Percentiles rank a stretch among this genome's conserved stretches.
phyloP scores from a whole-genome alignment of 2,888 invertebrate genomes.

The Colostygia pectinataria region DNA sequence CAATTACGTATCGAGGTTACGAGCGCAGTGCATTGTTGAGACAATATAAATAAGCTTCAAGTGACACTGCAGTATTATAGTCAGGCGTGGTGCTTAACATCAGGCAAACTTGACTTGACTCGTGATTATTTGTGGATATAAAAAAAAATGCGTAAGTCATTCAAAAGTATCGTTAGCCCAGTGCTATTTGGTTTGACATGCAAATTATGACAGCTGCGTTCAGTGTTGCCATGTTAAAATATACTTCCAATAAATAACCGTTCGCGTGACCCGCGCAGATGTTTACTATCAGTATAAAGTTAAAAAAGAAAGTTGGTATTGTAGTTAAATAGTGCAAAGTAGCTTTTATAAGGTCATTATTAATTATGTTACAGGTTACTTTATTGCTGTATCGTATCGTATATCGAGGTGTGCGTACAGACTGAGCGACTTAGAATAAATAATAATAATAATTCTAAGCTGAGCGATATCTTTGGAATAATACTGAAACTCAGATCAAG shows the following conservation, averaged over 20 bases:
- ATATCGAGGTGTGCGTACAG: not conserved
- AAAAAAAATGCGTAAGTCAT: too few species aligned
- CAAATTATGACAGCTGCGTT: slow-evolving; percentile 34
- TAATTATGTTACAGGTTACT: slow-evolving; percentile 21
- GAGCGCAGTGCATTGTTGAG: too few species aligned
- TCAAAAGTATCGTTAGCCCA: slow-evolving; percentile 9
- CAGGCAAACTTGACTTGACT: too few species aligned
- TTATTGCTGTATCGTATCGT: slow-evolving; percentile 7
- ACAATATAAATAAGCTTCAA: too few species aligned
- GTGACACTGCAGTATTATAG: too few species aligned
- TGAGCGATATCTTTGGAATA: too few species aligned
- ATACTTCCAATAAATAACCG: slow-evolving; percentile 41
- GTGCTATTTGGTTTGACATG: slow-evolving; percentile 22
- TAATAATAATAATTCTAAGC: too few species aligned
- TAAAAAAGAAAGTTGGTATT: slow-evolving; percentile 40
- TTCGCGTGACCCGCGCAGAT: slow-evolving; percentile 51
- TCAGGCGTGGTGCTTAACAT: too few species aligned
- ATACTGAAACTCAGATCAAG: too few species aligned
- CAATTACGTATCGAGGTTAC: too few species aligned
- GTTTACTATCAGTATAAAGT: slow-evolving; percentile 42
- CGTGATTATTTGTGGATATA: too few species aligned
- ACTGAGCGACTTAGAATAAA: not conserved
- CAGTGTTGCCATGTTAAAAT: slow-evolving; percentile 34
- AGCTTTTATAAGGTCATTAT: slow-evolving; percentile 33
- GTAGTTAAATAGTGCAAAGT: slow-evolving; percentile 32